A percentile compares a stretch with the other conserved stretches of the same genome.
These are phyloP conservation scores for Microtus ochrogaster DNA, from an alignment of 2,113 vertebrate species.

Conservation along the genomic window DNA sequence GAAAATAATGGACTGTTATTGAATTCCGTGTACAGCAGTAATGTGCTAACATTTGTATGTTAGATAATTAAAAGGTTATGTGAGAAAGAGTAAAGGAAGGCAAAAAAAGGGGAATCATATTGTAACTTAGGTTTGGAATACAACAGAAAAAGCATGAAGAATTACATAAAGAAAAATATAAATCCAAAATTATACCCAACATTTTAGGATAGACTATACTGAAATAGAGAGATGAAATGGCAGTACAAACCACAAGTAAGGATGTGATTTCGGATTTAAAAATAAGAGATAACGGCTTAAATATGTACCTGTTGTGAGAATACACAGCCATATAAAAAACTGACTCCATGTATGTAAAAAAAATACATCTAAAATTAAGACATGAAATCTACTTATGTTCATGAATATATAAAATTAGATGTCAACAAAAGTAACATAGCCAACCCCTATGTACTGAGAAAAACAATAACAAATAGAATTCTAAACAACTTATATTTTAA, in stretches of 20 bases:
- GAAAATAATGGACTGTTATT: background rate
- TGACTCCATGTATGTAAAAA: background rate
- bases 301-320: background rate
- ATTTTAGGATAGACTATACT: background rate
- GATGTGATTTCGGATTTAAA: background rate
- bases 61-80: background rate
- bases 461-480: background rate
- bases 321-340: background rate
- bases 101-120: background rate
- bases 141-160: background rate
- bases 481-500: background rate
- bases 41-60: background rate
- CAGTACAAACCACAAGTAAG: background rate
- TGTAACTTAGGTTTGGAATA: slow-evolving; percentile 3
- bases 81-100: background rate
- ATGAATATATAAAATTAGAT: background rate
- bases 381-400: background rate
- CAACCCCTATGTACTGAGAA: background rate
- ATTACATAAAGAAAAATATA: background rate
- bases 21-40: background rate
- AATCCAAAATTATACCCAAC: background rate
- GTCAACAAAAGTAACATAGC: background rate
- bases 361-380: background rate
- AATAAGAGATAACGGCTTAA: background rate
- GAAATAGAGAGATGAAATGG: background rate